Conservation (phyloP, 2,113 vertebrate species). For the Accipiter cooperii region DNA sequence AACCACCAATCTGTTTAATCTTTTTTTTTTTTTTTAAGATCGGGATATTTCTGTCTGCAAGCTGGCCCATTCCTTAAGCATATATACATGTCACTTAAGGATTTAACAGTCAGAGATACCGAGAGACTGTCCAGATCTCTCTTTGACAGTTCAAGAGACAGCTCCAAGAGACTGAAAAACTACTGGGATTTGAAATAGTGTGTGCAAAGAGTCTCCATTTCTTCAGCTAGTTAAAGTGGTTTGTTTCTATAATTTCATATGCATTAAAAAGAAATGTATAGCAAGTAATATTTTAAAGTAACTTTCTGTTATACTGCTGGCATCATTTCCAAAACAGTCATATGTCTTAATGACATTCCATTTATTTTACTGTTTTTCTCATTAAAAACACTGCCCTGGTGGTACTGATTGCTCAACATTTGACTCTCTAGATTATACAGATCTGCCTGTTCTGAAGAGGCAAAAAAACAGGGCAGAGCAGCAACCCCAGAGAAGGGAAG, state of each 20-base stretch:
- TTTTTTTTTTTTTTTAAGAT: not conserved
- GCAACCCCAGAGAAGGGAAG: not conserved
- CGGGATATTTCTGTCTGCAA: not conserved
- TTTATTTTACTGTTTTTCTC: slow-evolving; percentile 49
- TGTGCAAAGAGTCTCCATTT: not conserved
- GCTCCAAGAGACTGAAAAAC: slow-evolving; percentile 12
- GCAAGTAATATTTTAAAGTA: slow-evolving; percentile 31
- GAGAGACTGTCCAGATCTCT: slow-evolving; percentile 26
- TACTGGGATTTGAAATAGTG: not conserved
- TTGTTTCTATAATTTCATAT: slow-evolving; percentile 29
- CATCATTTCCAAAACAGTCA: slow-evolving; percentile 4
- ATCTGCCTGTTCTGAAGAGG: not conserved
- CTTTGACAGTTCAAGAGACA: not conserved
- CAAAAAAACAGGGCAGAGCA: not conserved
- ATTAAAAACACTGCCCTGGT: slow-evolving; percentile 37
- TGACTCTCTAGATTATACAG: not conserved
- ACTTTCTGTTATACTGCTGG: slow-evolving; percentile 3
- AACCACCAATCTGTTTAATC: not conserved
- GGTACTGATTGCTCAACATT: not conserved
- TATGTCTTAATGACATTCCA: slow-evolving; percentile 41
- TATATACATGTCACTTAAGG: not conserved
- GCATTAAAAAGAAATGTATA: slow-evolving; percentile 8
- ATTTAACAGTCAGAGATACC: not conserved
- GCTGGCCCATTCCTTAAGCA: not conserved
- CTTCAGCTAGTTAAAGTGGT: slow-evolving; percentile 3